Base-by-base conservation (phyloP, 2,113 vertebrate species). In the Dicrurus megarhynchus region DNA sequence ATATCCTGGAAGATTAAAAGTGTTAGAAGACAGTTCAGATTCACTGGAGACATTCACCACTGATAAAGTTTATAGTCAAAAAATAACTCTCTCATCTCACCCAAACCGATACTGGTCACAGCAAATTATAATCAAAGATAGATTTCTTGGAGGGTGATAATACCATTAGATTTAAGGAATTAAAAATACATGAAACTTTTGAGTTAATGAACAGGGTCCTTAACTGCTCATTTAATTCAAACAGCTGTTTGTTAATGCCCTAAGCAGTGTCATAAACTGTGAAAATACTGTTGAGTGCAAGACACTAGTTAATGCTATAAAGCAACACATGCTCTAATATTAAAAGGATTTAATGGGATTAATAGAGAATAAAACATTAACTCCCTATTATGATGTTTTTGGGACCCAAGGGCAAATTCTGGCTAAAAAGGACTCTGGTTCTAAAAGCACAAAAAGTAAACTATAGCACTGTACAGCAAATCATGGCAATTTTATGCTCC, bases 161-260 rank as follows among this genome's bases (percentile, higher is more conserved):
- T 98, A 98, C 97, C 98, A 98, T 98, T 98, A 98, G 98, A 98
- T 98, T 98, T 98, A 98, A 98, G 97, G 98, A 98, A 98, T 98
- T 98, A 98, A 98, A 98, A 98, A 98, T 98, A 98, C 98, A 98
- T 98, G 98, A 98, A 98, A 98, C 98, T 98, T 98, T 98, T 98
- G 98, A 98, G 98, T 98, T 98, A 98, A 98, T 98, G 98, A 98
- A 98, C 98, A 98, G 98, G 98, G 98, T 98, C 98, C 98, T 98
- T 98, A 98, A 98, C 98, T 98, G 98, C 98, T 98, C 98, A 98
- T 98, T 98, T 98, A 98, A 98, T 98, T 98, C 98, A 98, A 98
- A 98, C 98, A 98, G 98, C 98, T 98, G 98, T 98, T 98, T 98
- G 98, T 98, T 98, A 98, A 98, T 98, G 98, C 98, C 98, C 98